phyloP scores from a whole-genome alignment of 2,113 vertebrate species.

The Alligator sinensis region DNA sequence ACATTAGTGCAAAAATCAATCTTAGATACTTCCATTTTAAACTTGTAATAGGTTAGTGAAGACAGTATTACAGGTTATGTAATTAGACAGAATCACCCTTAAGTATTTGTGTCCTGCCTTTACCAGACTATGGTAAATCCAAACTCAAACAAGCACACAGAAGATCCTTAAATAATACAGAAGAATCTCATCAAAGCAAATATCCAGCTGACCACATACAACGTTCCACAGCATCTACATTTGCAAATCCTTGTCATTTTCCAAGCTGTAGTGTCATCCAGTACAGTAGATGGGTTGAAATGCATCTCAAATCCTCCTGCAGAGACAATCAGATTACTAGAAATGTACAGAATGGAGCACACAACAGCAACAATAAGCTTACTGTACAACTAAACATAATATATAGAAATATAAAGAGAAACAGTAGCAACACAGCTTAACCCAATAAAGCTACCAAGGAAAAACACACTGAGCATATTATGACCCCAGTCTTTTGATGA shows the following conservation, averaged over 20 bases:
- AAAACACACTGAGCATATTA: slow-evolving; percentile 10
- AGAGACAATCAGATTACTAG: slow-evolving; percentile 45
- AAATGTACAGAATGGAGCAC: neutral
- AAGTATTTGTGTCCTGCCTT: neutral
- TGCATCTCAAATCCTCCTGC: slow-evolving; percentile 19
- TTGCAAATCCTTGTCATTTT: slow-evolving; percentile 19
- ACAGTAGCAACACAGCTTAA: neutral
- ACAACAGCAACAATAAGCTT: neutral
- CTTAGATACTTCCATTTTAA: neutral
- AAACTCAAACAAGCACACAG: neutral
- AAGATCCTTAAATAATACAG: neutral
- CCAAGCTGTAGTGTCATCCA: neutral
- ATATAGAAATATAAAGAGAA: neutral
- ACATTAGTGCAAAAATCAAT: neutral
- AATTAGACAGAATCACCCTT: neutral
- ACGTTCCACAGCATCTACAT: neutral
- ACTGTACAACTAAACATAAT: neutral
- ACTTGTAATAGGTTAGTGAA: neutral
- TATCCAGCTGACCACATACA: neutral
- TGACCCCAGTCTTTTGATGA: neutral
- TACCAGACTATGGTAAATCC: neutral
- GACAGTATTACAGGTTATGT: neutral
- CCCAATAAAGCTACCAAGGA: slow-evolving; percentile 3
- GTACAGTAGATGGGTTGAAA: slow-evolving; percentile 48
- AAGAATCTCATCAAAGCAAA: neutral